These are phyloP conservation scores for Drosophila orena DNA, from an alignment of 1,140 invertebrate species.

Conservation along the genomic window DNA sequence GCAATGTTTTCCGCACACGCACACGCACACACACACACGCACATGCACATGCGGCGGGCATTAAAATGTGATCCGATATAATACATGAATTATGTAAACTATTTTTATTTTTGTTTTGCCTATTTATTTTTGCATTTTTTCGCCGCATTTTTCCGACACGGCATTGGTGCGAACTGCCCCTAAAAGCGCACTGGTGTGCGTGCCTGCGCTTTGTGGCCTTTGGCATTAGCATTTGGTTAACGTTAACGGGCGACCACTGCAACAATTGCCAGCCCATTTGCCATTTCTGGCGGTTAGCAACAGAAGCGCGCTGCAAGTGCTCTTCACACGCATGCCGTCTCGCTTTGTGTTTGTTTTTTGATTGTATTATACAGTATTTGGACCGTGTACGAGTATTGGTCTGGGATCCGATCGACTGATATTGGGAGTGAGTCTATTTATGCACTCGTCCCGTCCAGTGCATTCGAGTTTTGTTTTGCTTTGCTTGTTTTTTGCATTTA, in stretches of 20 bases:
- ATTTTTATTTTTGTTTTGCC: slow-evolving; percentile 76
- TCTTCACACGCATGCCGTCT: slow-evolving; percentile 37
- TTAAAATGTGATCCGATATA: slow-evolving; percentile 82
- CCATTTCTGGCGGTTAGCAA: slow-evolving; percentile 73
- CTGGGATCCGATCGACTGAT: slow-evolving; percentile 10
- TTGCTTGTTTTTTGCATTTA: slow-evolving; percentile 54
- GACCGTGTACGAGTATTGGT: slow-evolving; percentile 5
- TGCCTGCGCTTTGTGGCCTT: slow-evolving; percentile 37
- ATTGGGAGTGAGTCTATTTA: slow-evolving; percentile 56
- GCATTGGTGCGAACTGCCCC: slow-evolving; percentile 67
- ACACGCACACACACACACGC: too few relatives aligned
- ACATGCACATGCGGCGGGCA: slow-evolving; percentile 35
- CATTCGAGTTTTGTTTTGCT: slow-evolving; percentile 74
- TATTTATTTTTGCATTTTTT: slow-evolving; percentile 65
- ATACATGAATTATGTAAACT: slow-evolving; percentile 82
- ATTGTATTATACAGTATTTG: slow-evolving; percentile 76
- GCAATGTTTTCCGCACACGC: slow-evolving; percentile 56
- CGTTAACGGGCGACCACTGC: slow-evolving; percentile 63
- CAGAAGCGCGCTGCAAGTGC: slow-evolving; percentile 32
- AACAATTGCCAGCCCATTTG: slow-evolving; percentile 54
- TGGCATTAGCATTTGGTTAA: slow-evolving; percentile 82
- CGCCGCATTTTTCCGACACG: slow-evolving; percentile 46
- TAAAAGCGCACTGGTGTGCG: slow-evolving; percentile 10
- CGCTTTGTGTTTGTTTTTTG: slow-evolving; percentile 65
- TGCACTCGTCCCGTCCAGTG: slow-evolving; percentile 62